Conservation (phyloP, 2,113 vertebrate species). For the Sinocyclocheilus rhinocerous region DNA sequence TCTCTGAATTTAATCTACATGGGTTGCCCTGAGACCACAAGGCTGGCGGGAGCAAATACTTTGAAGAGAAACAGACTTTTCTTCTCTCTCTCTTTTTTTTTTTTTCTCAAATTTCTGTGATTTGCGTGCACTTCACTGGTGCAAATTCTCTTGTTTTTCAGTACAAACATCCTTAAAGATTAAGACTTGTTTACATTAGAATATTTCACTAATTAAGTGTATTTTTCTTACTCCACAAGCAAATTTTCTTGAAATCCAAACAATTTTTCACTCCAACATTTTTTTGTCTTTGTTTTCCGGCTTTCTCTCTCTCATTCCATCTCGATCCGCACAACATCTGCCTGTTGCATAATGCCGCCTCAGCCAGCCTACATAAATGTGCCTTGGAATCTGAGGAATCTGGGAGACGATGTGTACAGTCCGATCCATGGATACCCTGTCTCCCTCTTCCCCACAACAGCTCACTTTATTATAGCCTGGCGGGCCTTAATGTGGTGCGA, state of each 20-base stretch:
- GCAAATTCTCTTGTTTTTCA: not conserved
- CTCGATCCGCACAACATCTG: conserved; percentile 72
- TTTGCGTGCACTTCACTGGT: not conserved
- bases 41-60: not conserved
- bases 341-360: conserved; percentile 71
- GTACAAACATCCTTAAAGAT: not conserved
- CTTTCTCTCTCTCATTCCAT: not conserved
- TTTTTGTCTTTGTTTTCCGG: not conserved
- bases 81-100: too few relatives aligned
- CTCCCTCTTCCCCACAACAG: conserved; percentile 27
- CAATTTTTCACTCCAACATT: not conserved
- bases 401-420: conserved; percentile 51
- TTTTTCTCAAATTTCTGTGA: not conserved
- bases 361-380: conserved; percentile 67
- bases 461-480: conserved; percentile 6
- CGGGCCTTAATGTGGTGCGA: not conserved
- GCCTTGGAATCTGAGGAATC: conserved; percentile 66
- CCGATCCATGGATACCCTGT: conserved; percentile 53
- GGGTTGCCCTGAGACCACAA: not conserved
- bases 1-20: not conserved
- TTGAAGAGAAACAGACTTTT: not conserved
- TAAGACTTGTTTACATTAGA: not conserved
- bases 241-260: not conserved
- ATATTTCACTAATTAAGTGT: not conserved
- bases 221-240: not conserved